Evolutionary conservation across 2,113 vertebrate genomes (phyloP), one percentile per base, ranked within the genome.

Genomic region (Ctenodactylus gundi): DNA sequence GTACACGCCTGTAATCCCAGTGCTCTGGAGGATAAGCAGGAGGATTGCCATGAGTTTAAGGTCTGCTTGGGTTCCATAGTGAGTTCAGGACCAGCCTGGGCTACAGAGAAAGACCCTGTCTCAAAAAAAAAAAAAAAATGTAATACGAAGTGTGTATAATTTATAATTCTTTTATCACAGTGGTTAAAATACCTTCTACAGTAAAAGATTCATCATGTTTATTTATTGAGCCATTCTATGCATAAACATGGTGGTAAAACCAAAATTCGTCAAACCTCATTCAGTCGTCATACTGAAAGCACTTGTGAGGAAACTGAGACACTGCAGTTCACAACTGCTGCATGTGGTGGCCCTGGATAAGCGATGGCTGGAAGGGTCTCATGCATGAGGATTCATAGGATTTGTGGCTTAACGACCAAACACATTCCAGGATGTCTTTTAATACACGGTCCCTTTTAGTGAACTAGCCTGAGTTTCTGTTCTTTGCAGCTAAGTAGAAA

Each of bases 401-500:
- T 51, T 39, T 39, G 72, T 70, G 31, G 57, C 49, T 64, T 41
- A 8, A 73, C 31, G 36, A 81, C 27, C 88, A 92, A 85, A 72
- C 60, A 53, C 3, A n/a, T 51, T 58, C 58, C n/a, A 12, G 72
- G 34, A 39, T 5, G 27, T 58, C 85, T 94, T 85, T 82, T 76
- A 85, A 64, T 31, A 41, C 2, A 39, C n/a, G 25, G 23, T 68
- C 75, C 57, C 12, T 36, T 95, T 41, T 18, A 6, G 27, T 20
- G 5, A 64, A 92, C 39, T 39, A 62, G 36, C 36, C 57, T 34
- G n/a, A 62, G 64, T 60, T 76, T 88, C 78, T 84, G 44, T 80
- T 84, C 65, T 87, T 77, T 73, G 64, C 44, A 83, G 70, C 65
- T 82, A 88, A 93, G 85, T 36, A 78, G 53, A 94, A 58, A 77